These are phyloP conservation scores for Triplophysa bombifrons DNA, from an alignment of 2,797 vertebrate species.

Conservation along the genomic window DNA sequence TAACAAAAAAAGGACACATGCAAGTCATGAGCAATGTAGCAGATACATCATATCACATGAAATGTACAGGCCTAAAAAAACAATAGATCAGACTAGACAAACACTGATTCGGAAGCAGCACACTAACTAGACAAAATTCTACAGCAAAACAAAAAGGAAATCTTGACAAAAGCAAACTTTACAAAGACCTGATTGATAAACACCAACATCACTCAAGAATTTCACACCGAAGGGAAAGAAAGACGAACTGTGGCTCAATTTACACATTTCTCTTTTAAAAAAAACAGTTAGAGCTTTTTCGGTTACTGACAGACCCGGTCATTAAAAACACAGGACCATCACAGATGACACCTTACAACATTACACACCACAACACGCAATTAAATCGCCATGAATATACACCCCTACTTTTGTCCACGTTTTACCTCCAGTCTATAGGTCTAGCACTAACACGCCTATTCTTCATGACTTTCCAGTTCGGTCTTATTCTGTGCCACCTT, in stretches of 20 bases:
- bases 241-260: slow-evolving; percentile 18
- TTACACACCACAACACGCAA: slow-evolving; percentile 31
- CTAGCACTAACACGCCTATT: slow-evolving; percentile 1
- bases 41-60: slow-evolving; percentile 33
- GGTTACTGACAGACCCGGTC: not conserved
- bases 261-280: not conserved
- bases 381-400: slow-evolving; percentile 3
- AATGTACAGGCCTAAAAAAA: slow-evolving; percentile 31
- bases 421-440: not conserved
- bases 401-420: not conserved
- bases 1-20: slow-evolving; percentile 17
- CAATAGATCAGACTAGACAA: slow-evolving; percentile 21
- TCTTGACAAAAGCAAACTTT: not conserved
- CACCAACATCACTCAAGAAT: slow-evolving; percentile 2
- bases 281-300: slow-evolving; percentile 18
- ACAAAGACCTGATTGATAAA: slow-evolving; percentile 15
- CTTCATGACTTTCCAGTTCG: slow-evolving; percentile 8
- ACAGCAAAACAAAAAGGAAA: slow-evolving; percentile 35
- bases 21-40: slow-evolving; percentile 1
- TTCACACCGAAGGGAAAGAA: slow-evolving; percentile 7
- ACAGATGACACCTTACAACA: slow-evolving; percentile 22
- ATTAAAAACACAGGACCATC: slow-evolving; percentile 23
- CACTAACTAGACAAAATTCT: not conserved
- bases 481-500: not conserved
- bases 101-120: not conserved